phyloP scores from a whole-genome alignment of 2,797 vertebrate genomes.

The Phoebastria nigripes region DNA sequence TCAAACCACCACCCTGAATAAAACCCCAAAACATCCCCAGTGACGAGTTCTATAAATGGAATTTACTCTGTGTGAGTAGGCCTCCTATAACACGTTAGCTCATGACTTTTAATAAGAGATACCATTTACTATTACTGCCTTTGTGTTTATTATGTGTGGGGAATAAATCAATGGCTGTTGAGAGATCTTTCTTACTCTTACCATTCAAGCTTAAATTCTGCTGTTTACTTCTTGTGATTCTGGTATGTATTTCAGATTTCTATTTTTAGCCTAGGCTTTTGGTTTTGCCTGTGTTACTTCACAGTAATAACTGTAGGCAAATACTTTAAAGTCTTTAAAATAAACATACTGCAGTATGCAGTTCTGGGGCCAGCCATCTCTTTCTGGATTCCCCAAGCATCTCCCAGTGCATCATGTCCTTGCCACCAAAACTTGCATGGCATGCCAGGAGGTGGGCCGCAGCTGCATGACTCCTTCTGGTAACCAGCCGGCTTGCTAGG shows the following conservation, averaged over 20 bases:
- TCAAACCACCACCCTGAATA: not conserved
- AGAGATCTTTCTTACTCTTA: not conserved
- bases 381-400: not conserved
- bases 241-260: not conserved
- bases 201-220: not conserved
- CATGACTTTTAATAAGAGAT: not conserved
- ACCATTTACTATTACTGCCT: not conserved
- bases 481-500: not conserved
- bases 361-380: not conserved
- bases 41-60: not conserved
- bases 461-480: not conserved
- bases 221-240: not conserved
- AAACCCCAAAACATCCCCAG: not conserved
- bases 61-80: not conserved
- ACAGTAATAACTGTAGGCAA: not conserved
- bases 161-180: not conserved
- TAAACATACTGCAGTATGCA: not conserved
- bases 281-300: not conserved
- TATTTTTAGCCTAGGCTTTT: not conserved
- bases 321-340: not conserved
- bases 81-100: not conserved
- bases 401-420: not conserved
- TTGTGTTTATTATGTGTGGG: not conserved
- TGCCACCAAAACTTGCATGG: not conserved
- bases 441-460: not conserved